Percentiles rank a stretch among this genome's conserved stretches.
Evolutionary conservation across 2,797 vertebrate genomes (phyloP).

Genomic region (Clarias fuscus): DNA sequence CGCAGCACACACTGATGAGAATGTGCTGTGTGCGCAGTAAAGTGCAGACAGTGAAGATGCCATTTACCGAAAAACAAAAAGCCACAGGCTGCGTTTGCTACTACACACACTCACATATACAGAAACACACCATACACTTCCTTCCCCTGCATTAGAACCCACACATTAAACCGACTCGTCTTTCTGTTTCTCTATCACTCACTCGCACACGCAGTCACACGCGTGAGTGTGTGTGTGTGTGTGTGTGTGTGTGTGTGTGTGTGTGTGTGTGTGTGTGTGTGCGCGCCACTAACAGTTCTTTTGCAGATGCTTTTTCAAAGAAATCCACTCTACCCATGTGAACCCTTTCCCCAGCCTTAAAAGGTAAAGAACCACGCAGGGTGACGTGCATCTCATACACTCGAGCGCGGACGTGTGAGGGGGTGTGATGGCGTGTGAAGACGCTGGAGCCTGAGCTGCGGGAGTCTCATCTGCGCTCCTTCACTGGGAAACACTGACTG

Average conservation of each 20-base stretch:
- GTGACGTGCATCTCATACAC: neutral
- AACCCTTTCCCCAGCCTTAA: conserved; percentile 32
- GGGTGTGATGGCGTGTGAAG: neutral
- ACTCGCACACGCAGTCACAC: conserved; percentile 19
- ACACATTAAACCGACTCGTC: neutral
- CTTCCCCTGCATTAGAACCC: conserved; percentile 13
- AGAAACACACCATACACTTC: conserved; percentile 31
- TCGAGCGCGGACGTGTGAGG: neutral
- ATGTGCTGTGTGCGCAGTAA: conserved; percentile 40
- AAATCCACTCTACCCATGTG: neutral
- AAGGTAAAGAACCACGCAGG: conserved; percentile 29
- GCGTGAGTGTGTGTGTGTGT: neutral
- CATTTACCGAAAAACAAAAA: conserved; percentile 49
- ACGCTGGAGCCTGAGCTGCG: neutral
- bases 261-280: neutral
- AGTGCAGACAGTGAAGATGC: conserved; percentile 6
- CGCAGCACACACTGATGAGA: neutral
- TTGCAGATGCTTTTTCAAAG: conserved; percentile 42
- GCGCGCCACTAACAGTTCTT: conserved; percentile 18
- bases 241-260: neutral
- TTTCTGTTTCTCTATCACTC: conserved; percentile 35
- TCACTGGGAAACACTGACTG: neutral
- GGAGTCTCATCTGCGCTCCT: conserved; percentile 19
- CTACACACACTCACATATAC: conserved; percentile 29
- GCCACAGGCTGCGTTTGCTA: conserved; percentile 19